A percentile compares a stretch with the other conserved stretches of the same genome.
Conservation (phyloP, 1,140 invertebrate genomes). For the Lethocerus indicus region DNA sequence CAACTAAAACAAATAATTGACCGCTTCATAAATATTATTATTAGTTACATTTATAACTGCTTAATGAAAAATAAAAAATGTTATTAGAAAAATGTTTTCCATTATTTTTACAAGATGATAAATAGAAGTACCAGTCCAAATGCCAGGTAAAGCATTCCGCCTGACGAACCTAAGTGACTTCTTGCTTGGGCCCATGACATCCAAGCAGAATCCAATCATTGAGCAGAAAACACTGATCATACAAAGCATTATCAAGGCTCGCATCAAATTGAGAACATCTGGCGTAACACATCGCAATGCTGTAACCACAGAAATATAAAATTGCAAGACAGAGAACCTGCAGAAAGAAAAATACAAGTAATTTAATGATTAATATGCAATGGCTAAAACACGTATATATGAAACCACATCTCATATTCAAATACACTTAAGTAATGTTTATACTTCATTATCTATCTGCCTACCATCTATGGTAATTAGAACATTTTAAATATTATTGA, state of each 20-base stretch:
- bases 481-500: too few species aligned
- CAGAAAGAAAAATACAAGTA: too few species aligned
- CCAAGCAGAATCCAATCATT: constrained; percentile 31
- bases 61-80: background rate
- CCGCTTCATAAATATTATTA: background rate
- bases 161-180: constrained; percentile 29
- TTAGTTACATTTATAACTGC: background rate
- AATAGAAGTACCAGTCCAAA: constrained; percentile 24
- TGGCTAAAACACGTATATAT: too few species aligned
- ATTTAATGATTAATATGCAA: too few species aligned
- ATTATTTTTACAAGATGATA: background rate
- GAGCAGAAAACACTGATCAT: constrained; percentile 32
- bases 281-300: constrained; percentile 32
- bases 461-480: too few species aligned
- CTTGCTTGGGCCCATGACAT: constrained; percentile 29
- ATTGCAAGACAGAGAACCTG: constrained; percentile 28
- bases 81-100: background rate
- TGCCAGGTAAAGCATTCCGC: constrained; percentile 31
- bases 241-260: constrained; percentile 30
- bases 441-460: too few species aligned
- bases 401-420: too few species aligned
- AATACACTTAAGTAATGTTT: too few species aligned
- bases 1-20: constrained; percentile 20
- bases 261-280: constrained; percentile 31
- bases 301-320: too few species aligned